These are phyloP conservation scores for Corythornis cristatus DNA, from an alignment of 2,113 vertebrate genomes.

Conservation along the genomic window DNA sequence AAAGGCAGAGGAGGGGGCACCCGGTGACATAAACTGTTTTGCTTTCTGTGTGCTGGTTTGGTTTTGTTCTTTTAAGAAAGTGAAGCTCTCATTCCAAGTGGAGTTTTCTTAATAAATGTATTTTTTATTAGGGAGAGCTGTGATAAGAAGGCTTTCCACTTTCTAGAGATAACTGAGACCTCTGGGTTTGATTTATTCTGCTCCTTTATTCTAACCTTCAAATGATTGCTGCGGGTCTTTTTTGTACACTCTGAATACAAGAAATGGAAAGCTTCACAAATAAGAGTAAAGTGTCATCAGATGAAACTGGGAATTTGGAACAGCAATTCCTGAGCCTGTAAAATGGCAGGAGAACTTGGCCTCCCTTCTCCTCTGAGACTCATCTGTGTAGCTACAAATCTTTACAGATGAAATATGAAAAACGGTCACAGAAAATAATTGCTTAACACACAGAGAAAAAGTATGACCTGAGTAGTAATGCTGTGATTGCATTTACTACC, in stretches of 20 bases:
- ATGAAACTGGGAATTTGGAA: constrained; percentile 22
- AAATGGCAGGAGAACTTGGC: not conserved
- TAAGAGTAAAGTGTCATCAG: not conserved
- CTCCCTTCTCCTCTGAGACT: not conserved
- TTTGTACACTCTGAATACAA: not conserved
- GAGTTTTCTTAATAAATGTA: not conserved
- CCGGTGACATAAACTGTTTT: not conserved
- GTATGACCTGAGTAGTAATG: not conserved
- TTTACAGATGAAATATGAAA: constrained; percentile 14
- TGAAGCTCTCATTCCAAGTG: not conserved
- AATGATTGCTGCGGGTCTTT: not conserved
- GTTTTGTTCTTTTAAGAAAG: not conserved
- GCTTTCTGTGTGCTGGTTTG: not conserved
- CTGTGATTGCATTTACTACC: not conserved
- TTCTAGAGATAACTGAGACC: not conserved
- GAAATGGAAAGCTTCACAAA: constrained; percentile 2
- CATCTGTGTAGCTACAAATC: not conserved
- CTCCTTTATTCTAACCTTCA: constrained; percentile 19
- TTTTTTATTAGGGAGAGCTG: not conserved
- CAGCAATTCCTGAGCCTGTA: not conserved
- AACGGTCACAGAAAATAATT: constrained; percentile 11
- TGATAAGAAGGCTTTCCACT: not conserved
- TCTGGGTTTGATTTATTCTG: not conserved
- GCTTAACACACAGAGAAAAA: not conserved
- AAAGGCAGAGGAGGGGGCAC: not conserved